Conservation (phyloP, 1,140 invertebrate species). For the Bombus sylvicola region DNA sequence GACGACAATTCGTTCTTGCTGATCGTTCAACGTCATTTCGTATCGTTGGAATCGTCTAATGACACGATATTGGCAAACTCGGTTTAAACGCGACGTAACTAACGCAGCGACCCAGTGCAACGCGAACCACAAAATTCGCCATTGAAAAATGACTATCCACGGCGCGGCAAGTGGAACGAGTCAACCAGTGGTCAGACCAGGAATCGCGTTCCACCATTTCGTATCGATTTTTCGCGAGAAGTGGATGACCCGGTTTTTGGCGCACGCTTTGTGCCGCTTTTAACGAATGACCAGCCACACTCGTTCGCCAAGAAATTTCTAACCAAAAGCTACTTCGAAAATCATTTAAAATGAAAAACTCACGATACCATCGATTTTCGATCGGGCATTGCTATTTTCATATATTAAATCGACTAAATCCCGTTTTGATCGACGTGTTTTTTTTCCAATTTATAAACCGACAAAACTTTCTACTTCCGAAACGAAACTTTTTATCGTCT, state of each 20-base stretch:
- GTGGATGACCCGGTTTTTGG: constrained; percentile 41
- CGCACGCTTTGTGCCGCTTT: constrained; percentile 42
- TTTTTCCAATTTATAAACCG: neutral
- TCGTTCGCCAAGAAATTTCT: neutral
- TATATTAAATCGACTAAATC: no score
- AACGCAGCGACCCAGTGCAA: neutral
- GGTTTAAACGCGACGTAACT: neutral
- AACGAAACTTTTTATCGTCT: neutral
- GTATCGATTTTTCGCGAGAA: constrained; percentile 47
- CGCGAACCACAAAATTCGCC: neutral
- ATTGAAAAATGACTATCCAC: neutral
- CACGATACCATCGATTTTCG: no score
- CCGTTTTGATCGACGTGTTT: no score
- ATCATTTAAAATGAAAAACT: neutral
- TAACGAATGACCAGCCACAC: neutral
- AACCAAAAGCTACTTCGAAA: neutral
- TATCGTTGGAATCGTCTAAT: neutral
- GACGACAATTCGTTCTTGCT: neutral
- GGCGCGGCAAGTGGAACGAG: constrained; percentile 16
- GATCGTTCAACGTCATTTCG: neutral
- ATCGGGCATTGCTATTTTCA: no score
- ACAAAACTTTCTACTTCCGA: neutral
- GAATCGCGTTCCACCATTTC: constrained; percentile 35
- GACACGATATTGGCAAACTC: neutral
- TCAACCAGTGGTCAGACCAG: constrained; percentile 21